Evolutionary conservation across 1,140 invertebrate genomes (phyloP), one percentile per base, ranked within the genome.

Genomic region (Agraylea sexmaculata): DNA sequence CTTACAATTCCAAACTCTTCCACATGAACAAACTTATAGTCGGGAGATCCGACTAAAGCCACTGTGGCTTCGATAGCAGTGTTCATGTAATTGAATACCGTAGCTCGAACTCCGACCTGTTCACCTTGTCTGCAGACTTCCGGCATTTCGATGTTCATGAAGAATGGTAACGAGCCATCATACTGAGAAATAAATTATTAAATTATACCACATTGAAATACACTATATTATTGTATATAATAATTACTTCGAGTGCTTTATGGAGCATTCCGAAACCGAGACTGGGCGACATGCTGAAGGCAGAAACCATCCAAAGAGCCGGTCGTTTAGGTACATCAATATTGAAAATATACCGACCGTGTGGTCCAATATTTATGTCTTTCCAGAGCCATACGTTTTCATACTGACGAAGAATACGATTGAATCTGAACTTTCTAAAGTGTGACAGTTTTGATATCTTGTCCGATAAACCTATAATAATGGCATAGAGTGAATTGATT

Each of bases 371-470:
- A 61, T 93, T 93, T 11, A 90, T 78, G 62, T 93, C 89, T 46
- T 81, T 77, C 90, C 90, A 96, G 3, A 93, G 61, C 90, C 90
- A 96, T 21, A 86, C 82, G 53, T 93, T 91, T 43, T 93, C 87
- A 60, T 93, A 95, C 54, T 89, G 83, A 2, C 88, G 69, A 51
- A 87, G 77, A 29, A 92, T 75, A 30, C 85, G 71, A 60, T 86
- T 93, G 52, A 87, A 87, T 1, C 89, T 71, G 57, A 82, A 78
- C 57, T 87, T 86, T 40, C 86, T 64, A 64, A 85, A 86, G 38
- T 80, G 60, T 0, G 72, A 45, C 38, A 89, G 57, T 42, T 80
- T 77, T 3, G 77, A 78, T 6, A 60, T 65, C 47, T 81, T 78
- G 30, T 70, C 65, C 27, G 64, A 56, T 2, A 67, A 53, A 49